phyloP scores from a whole-genome alignment of 2,113 vertebrate genomes.

The Poeciliopsis occidentalis region DNA sequence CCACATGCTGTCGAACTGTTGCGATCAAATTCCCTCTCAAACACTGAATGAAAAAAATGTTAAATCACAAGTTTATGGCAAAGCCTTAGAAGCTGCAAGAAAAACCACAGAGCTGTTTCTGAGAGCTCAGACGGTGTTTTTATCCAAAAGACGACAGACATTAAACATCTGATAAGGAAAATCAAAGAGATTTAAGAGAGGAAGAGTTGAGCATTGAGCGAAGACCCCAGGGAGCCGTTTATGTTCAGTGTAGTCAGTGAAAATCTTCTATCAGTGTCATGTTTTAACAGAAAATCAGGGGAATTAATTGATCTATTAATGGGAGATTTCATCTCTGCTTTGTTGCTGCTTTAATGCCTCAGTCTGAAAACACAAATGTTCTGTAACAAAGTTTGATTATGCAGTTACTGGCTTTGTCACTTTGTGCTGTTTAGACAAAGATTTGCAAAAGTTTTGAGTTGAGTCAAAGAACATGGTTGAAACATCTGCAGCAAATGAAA shows the following conservation, averaged over 20 bases:
- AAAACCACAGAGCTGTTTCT: slow-evolving; percentile 17
- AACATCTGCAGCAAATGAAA: background rate
- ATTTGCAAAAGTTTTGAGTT: background rate
- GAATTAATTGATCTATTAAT: slow-evolving; percentile 58
- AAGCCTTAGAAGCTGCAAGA: slow-evolving; percentile 37
- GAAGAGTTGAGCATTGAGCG: slow-evolving; percentile 39
- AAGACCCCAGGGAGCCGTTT: slow-evolving; percentile 50
- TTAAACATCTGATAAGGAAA: slow-evolving; percentile 50
- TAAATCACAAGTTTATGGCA: slow-evolving; percentile 38
- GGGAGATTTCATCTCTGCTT: slow-evolving; percentile 43
- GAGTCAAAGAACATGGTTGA: background rate
- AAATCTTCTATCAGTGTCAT: slow-evolving; percentile 35
- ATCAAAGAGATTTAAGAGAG: slow-evolving; percentile 53
- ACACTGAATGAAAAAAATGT: slow-evolving; percentile 15
- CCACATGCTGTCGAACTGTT: slow-evolving; percentile 11
- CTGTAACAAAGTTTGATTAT: slow-evolving; percentile 25
- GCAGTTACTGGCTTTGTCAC: background rate
- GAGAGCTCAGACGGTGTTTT: slow-evolving; percentile 33
- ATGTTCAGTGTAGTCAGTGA: slow-evolving; percentile 38
- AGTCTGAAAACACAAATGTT: slow-evolving; percentile 24
- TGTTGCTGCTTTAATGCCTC: slow-evolving; percentile 38
- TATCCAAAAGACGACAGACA: slow-evolving; percentile 50
- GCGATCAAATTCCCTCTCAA: slow-evolving; percentile 9
- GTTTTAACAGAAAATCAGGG: slow-evolving; percentile 40
- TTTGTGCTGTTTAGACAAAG: background rate